Evolutionary conservation across 2,113 vertebrate species (phyloP), one percentile per base, ranked within the genome.

Genomic region (Ictalurus punctatus): DNA sequence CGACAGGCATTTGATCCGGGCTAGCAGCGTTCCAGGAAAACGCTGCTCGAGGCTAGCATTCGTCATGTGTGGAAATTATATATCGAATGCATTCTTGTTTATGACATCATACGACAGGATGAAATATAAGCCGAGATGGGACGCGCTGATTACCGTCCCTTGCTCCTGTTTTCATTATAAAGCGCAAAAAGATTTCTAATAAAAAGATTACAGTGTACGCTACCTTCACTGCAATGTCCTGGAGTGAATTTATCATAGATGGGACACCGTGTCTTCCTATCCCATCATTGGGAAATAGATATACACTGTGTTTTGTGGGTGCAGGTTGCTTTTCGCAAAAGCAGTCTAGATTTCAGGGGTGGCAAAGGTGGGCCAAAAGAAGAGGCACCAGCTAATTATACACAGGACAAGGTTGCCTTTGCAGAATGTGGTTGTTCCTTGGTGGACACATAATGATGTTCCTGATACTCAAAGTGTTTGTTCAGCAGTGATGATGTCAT

Each of bases 161-260:
- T 95, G 95, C 94, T 85, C 95, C 95, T 95, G 95, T 95, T 96
- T 96, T 96, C 95, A 96, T 96, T 96, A 96, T 95, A 95, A 95
- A 95, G 94, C 94, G 95, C 94, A 95, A 89, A 88, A 88, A 86
- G 93, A 96, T 96, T 95, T 95, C 95, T 96, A 95, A 95, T 95
- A 96, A 95, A 96, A 95, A 96, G 95, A 96, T 96, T 96, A 96
- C 93, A 92, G 93, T 92, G 94, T 95, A 94, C 93, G 93, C 93
- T 93, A 93, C 93, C 94, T 94, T 94, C 94, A 93, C 88, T 91
- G 82, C 90, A 87, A 92, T 93, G 93, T 93, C 92, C 94, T 94
- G 91, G 90, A 92, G 92, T 92, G 92, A 93, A 93, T 95, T 95
- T 93, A 95, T 94, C 95, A 94, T 74, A 85, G 91, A 89, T 83